A percentile compares a stretch with the other conserved stretches of the same genome.
These are phyloP conservation scores for Callyntrura sp. DNA, from an alignment of 2,888 invertebrate species.

Conservation along the genomic window DNA sequence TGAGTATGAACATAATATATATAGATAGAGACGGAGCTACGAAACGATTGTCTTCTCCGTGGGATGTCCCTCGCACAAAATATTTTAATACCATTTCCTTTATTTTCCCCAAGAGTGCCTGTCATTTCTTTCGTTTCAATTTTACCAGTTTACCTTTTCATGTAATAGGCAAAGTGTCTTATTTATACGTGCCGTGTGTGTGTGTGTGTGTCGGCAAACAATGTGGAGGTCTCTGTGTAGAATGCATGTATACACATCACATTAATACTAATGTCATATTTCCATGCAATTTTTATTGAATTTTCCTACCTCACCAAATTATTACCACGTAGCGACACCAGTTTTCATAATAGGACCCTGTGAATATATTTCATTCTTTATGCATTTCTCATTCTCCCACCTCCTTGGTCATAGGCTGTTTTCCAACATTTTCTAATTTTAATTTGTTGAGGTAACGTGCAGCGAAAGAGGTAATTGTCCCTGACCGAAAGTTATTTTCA, in stretches of 20 bases:
- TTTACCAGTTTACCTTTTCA: constrained; percentile 1
- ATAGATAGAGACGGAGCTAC: constrained; percentile 5
- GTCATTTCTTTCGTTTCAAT: constrained; percentile 41
- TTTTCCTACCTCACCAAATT: background rate
- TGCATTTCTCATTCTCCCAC: too few relatives aligned
- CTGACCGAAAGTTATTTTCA: too few relatives aligned
- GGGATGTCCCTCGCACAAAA: constrained; percentile 60
- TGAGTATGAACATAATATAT: constrained; percentile 9
- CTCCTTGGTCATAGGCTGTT: too few relatives aligned
- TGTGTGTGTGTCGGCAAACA: too few relatives aligned
- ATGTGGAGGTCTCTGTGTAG: background rate
- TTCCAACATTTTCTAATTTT: too few relatives aligned
- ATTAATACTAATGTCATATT: background rate
- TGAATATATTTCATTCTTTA: too few relatives aligned
- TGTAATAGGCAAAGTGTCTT: background rate
- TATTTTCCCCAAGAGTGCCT: constrained; percentile 56
- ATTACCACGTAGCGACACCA: too few relatives aligned
- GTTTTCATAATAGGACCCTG: too few relatives aligned
- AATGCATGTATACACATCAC: background rate
- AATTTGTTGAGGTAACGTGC: too few relatives aligned
- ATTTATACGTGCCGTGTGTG: background rate
- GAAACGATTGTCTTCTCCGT: constrained; percentile 48
- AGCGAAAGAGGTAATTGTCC: too few relatives aligned
- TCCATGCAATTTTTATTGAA: background rate
- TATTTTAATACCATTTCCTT: constrained; percentile 49